A percentile compares a stretch with the other conserved stretches of the same genome.
Evolutionary conservation across 2,113 vertebrate species (phyloP).

Genomic region (Aix galericulata): DNA sequence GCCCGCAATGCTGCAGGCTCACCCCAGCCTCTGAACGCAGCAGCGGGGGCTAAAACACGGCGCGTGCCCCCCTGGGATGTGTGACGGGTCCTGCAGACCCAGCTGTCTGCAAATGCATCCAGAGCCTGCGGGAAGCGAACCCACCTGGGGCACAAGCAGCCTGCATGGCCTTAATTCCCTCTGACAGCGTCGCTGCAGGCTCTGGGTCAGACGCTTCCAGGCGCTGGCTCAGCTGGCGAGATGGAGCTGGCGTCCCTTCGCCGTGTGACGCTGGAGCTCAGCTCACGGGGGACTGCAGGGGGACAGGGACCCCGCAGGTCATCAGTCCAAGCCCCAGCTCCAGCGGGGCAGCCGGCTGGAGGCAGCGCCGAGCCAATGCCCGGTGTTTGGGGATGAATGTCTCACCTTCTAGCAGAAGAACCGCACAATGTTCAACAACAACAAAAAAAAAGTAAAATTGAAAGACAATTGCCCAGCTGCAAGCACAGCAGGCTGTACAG

Average conservation of each 20-base stretch:
- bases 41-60: not conserved
- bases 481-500: accelerated
- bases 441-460: not conserved
- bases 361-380: too few species aligned
- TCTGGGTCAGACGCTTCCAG: not conserved
- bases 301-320: too few species aligned
- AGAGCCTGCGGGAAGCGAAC: not conserved
- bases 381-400: not conserved
- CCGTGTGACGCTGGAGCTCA: too few species aligned
- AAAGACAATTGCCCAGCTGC: accelerated
- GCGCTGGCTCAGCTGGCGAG: not conserved
- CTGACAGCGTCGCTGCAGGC: constrained; percentile 5
- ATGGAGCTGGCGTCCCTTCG: accelerated
- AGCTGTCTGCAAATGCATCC: not conserved
- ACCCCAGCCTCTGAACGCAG: not conserved
- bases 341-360: too few species aligned
- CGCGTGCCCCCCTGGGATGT: not conserved
- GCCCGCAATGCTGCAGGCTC: accelerated
- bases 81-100: not conserved
- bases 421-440: too few species aligned
- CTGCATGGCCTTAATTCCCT: not conserved
- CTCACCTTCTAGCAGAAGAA: accelerated
- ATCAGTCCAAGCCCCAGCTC: too few species aligned
- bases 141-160: not conserved
- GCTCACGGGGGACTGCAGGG: too few species aligned